Evolutionary conservation across 2,113 vertebrate genomes (phyloP).

Genomic region (Pungitius pungitius): DNA sequence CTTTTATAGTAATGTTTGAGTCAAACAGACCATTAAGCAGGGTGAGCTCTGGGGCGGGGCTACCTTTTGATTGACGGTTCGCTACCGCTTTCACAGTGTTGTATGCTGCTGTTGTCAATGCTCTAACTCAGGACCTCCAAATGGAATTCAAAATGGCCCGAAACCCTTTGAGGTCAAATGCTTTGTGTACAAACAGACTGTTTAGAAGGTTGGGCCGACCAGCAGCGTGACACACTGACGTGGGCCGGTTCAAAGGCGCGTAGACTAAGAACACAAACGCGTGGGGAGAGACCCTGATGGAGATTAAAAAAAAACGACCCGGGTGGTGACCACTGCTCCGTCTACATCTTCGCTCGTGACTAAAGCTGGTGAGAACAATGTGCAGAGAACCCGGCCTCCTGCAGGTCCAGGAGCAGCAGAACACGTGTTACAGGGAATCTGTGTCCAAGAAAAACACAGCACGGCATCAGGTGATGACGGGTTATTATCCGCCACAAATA

Average conservation of each 20-base stretch:
- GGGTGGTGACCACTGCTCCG: not conserved
- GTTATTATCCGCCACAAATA: constrained; percentile 28
- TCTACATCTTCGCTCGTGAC: not conserved
- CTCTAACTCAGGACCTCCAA: no score
- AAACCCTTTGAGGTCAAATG: not conserved
- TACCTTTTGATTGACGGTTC: not conserved
- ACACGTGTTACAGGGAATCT: not conserved
- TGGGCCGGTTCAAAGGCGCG: not conserved
- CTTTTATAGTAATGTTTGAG: not conserved
- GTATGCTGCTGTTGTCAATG: no score
- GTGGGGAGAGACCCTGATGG: not conserved
- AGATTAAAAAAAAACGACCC: not conserved
- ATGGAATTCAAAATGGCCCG: not conserved
- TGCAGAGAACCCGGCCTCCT: not conserved
- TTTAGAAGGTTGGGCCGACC: not conserved
- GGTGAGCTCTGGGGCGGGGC: not conserved
- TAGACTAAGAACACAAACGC: not conserved
- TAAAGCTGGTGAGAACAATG: constrained; percentile 4
- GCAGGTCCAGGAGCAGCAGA: constrained; percentile 1
- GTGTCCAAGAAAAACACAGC: not conserved
- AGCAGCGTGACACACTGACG: not conserved
- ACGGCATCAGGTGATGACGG: constrained; percentile 14
- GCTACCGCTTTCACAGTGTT: not conserved
- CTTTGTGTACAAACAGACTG: not conserved
- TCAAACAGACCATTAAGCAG: not conserved